Base-by-base conservation (phyloP, 2,888 invertebrate species). In the Mythimna impura region DNA sequence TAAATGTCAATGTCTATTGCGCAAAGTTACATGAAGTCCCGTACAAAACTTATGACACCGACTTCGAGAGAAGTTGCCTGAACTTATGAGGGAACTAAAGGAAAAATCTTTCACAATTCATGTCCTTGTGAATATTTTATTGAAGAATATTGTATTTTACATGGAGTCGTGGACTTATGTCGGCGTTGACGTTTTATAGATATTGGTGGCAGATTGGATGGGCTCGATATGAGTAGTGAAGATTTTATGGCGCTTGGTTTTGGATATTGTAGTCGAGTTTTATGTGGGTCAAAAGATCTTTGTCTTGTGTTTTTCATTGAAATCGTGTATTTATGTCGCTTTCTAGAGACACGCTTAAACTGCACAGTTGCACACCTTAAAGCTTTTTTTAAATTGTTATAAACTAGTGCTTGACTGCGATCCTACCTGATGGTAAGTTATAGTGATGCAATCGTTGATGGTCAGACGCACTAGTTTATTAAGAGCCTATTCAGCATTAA, bases 1-100 rank as follows among this genome's bases (percentile, higher is more conserved):
- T 81, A 86, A 86, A 90, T 87, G 91, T 91, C 92, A 90, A 89
- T 91, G 86, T 89, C 88, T 83, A 86, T 88, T 50, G 61, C 55
- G 17, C 0, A 76, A 88, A 86, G 84, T 80, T 74, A 66, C 80
- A 86, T 86, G 85, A 86, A 90, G 89, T 89, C 86, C 73, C 79
- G 89, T 90, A 90, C 84, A 88, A 89, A 92, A 93, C 87, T 93
- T 90, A 83, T 87, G 89, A 90, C 90, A 87, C 87, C 82, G 78
- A 79, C 83, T 81, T 78, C 85, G 73, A 63, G 57, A 57, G 58
- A 68, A 73, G 73, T 78, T 73, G 14, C 30, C 20, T 20, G 4
- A 90, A 87, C 88, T 89, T 77, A 52, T 78, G 30, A 68, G 12
- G 62, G 12, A 55, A 50, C 58, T 60, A 30, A 52, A 60, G 66